Base-by-base conservation (phyloP, 2,113 vertebrate genomes). In the Grammomys dolichurus region DNA sequence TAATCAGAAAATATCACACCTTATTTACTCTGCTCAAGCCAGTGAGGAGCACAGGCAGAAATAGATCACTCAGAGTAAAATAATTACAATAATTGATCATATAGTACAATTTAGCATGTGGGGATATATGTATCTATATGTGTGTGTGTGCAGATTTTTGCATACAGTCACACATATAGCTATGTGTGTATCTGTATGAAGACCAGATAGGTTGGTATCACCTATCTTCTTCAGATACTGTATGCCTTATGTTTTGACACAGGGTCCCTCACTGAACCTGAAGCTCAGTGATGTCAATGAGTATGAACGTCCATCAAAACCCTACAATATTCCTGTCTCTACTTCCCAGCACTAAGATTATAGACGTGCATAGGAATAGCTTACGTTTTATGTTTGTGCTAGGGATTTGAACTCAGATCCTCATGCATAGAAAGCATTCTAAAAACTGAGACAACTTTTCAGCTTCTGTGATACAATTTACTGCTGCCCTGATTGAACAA, bases 401-500 rank as follows among this genome's bases (percentile, higher is more conserved):
- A 2, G 43, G 3, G 46, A 14, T 54, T 36, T n/a, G 3, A n/a
- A 72, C 31, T 16, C 46, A 14, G 1, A 24, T 69, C 31, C 28
- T 69, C 11, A 87, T 14, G 31, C 43, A 33, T 22, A 36, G 43
- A 48, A 87, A 51, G 43, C 28, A 87, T 20, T 86, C 5, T 51
- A 70, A 33, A 26, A 54, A 13, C 33, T 1, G 22, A 26, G 33
- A 6, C 12, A 26, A 40, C 11, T 26, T 67, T 36, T 36, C 33
- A 54, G 22, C 7, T 28, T 20, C 22, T n/a, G 0, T 72, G 69
- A 54, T 31, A 70, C 10, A 56, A 51, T 93, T 90, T 65, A 92
- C 91, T 91, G 94, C 81, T 40, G 81, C 63, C 28, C 22, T 70
- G 16, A 96, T 78, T 16, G 84, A 54, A 31, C n/a, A 63, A 36